Evolutionary conservation across 2,797 vertebrate species (phyloP), one percentile per base, ranked within the genome.

Genomic region (Crenichthys baileyi): DNA sequence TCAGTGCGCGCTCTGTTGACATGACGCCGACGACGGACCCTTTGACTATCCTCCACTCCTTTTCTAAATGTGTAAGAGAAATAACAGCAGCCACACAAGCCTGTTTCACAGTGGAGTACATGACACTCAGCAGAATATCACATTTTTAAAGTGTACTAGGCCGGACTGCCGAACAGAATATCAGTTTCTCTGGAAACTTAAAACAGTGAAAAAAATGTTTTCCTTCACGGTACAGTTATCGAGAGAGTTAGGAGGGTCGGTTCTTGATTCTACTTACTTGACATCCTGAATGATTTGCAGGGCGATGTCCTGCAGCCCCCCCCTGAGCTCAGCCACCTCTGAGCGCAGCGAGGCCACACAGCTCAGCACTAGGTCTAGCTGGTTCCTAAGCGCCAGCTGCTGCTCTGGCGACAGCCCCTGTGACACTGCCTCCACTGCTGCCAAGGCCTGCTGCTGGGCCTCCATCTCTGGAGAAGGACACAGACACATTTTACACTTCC

Each of bases 311-410:
- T 94, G 96, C 70, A 99, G 95, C 78, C 96, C 94, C 0, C 84
- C 94, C 16, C 97, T 91, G 72, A 99, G 90, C 87, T 97, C 96
- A 7, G 97, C 95, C 75, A 99, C 97, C 84, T 99, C 98, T 0
- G 75, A 93, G 48, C 96, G 94, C 75, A 99, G 93, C 0, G 96
- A 96, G 0, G 86, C 63, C 16, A 99, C 91, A 29, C 94, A 97
- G 78, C 67, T 95, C 89, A 97, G 91, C 82, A 99, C 95, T 0
- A 97, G 94, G 81, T 99, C 97, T 88, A 99, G 93, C 78, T 97
- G 96, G 72, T 95, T 95, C 93, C 96, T 91, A 80, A 99, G 92
- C 76, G 97, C 96, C 83, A 92, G 72, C 85, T 97, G 97, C 83
- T 96, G 95, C 0, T 92, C 93, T 0, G 88, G 95, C 0, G 89